Percentiles rank a stretch among this genome's conserved stretches.
These are phyloP conservation scores for Alosa alosa DNA, from an alignment of 2,113 vertebrate genomes.

Conservation along the genomic window DNA sequence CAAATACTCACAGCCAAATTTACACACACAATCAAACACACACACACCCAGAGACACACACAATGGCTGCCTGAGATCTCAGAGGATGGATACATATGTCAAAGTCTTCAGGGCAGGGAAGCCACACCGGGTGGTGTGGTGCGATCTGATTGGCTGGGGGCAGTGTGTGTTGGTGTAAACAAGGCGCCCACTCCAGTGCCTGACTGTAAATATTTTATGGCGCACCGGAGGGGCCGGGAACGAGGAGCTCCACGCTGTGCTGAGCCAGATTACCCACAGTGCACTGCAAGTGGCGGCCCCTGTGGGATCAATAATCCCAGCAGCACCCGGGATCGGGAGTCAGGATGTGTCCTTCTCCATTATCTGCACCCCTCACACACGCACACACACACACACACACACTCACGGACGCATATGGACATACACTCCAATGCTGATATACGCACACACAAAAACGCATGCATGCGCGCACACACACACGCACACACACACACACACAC, in stretches of 20 bases:
- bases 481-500: neutral
- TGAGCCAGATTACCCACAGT: conserved; percentile 33
- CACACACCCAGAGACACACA: neutral
- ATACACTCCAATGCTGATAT: conserved; percentile 13
- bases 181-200: conserved; percentile 27
- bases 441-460: conserved; percentile 20
- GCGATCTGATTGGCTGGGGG: conserved; percentile 32
- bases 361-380: conserved; percentile 22
- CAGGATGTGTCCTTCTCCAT: conserved; percentile 21
- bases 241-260: conserved; percentile 7
- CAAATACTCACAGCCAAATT: conserved; percentile 26
- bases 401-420: neutral
- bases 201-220: conserved; percentile 44
- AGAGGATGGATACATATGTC: conserved; percentile 15
- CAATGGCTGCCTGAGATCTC: conserved; percentile 18
- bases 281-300: conserved; percentile 27
- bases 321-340: conserved; percentile 26
- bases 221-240: conserved; percentile 34
- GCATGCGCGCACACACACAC: neutral
- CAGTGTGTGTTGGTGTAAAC: conserved; percentile 34
- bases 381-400: conserved; percentile 28
- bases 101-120: neutral
- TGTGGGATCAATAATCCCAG: conserved; percentile 31
- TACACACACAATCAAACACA: conserved; percentile 9
- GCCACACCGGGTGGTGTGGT: conserved; percentile 16